These are phyloP conservation scores for Asteroscopus sphinx DNA, from an alignment of 2,888 invertebrate species.

Conservation along the genomic window DNA sequence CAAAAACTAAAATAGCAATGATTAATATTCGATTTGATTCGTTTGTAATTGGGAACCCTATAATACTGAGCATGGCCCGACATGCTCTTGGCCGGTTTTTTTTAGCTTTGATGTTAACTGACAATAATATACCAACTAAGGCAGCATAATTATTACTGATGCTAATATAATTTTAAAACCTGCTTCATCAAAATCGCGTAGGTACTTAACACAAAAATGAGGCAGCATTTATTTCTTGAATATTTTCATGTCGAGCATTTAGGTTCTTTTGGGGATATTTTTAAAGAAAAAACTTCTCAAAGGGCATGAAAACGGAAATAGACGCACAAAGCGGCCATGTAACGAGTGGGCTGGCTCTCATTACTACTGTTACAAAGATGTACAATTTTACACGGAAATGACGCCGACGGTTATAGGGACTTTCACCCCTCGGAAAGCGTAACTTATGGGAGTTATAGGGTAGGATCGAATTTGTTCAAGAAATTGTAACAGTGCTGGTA, in stretches of 20 bases:
- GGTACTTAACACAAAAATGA: slow-evolving; percentile 11
- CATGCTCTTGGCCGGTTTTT: too few species aligned
- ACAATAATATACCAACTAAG: too few species aligned
- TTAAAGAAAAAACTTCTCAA: slow-evolving; percentile 41
- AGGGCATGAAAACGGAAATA: slow-evolving; percentile 57
- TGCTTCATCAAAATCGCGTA: background rate
- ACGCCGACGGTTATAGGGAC: slow-evolving; percentile 19
- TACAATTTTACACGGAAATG: slow-evolving; percentile 54
- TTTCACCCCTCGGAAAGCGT: slow-evolving; percentile 35
- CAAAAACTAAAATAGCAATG: too few species aligned
- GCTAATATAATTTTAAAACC: too few species aligned
- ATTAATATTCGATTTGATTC: too few species aligned
- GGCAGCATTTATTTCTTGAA: slow-evolving; percentile 1
- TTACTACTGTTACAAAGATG: slow-evolving; percentile 55
- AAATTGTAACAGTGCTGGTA: slow-evolving; percentile 19
- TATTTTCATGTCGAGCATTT: slow-evolving; percentile 28
- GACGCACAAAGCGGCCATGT: slow-evolving; percentile 56
- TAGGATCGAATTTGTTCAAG: slow-evolving; percentile 19
- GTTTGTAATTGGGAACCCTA: too few species aligned
- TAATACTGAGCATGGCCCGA: too few species aligned
- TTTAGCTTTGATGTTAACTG: too few species aligned
- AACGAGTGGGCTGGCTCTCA: slow-evolving; percentile 59
- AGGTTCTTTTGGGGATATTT: slow-evolving; percentile 47
- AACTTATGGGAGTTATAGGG: slow-evolving; percentile 21
- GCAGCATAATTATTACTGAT: too few species aligned